Evolutionary conservation across 2,113 vertebrate genomes (phyloP).

Genomic region (Tauraco erythrolophus): DNA sequence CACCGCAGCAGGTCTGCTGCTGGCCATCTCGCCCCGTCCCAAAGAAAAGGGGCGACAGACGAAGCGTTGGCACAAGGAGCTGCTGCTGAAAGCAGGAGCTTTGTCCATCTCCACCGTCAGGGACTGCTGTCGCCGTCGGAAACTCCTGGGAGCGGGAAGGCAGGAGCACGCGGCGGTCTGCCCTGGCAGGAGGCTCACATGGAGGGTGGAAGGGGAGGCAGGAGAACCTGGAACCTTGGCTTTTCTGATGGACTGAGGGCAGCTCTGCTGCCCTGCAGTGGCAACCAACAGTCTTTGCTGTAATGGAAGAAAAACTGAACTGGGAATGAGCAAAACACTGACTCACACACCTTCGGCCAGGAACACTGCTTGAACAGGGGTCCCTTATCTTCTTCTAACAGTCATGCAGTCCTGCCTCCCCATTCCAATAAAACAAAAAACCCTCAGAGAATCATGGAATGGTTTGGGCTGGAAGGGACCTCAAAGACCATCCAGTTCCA

Average conservation of each 20-base stretch:
- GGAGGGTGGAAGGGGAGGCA: background rate
- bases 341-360: background rate
- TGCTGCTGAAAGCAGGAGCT: background rate
- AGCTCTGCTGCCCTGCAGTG: background rate
- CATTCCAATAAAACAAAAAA: accelerated
- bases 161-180: accelerated
- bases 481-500: no score
- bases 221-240: background rate
- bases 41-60: accelerated
- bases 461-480: no score
- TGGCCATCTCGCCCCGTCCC: accelerated
- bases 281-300: no score
- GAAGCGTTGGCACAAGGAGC: background rate
- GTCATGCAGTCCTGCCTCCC: background rate
- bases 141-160: background rate
- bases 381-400: background rate
- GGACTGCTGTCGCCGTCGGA: accelerated
- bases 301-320: background rate
- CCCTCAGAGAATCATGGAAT: no score
- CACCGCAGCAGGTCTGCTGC: accelerated
- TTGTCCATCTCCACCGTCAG: background rate
- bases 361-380: accelerated
- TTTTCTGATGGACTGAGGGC: no score
- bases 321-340: background rate
- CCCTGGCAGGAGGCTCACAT: background rate